Conservation (phyloP, 2,113 vertebrate genomes). For the Pongo abelii region DNA sequence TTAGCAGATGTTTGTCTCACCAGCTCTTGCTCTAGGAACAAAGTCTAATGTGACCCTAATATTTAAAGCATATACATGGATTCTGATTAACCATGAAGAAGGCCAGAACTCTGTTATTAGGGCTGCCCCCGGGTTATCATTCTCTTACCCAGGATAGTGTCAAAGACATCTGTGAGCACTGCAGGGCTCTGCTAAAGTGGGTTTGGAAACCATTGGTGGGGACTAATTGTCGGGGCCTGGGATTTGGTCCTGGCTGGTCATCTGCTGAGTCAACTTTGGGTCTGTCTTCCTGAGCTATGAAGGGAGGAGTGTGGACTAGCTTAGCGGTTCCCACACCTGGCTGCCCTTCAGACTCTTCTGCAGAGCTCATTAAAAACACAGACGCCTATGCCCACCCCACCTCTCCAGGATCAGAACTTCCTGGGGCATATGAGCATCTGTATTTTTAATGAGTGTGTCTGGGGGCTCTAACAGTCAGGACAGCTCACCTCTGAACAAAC, state of each 20-base stretch:
- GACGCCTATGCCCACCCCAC: rapidly evolving
- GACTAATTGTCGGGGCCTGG: neutral
- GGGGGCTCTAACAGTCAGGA: neutral
- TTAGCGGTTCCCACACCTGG: neutral
- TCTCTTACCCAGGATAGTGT: neutral
- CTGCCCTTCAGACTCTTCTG: neutral
- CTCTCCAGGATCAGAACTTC: neutral
- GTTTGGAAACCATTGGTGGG: neutral
- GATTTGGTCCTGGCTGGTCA: neutral
- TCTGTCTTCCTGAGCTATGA: neutral
- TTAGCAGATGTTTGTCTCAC: neutral
- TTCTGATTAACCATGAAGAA: neutral
- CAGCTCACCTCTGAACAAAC: too few species aligned
- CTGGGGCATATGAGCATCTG: neutral
- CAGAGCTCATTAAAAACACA: neutral
- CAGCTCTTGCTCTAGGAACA: neutral
- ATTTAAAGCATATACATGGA: neutral
- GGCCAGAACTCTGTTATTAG: neutral
- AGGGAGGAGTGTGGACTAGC: neutral
- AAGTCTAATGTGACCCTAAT: neutral
- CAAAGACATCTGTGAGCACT: neutral
- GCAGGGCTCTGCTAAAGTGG: neutral
- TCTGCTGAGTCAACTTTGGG: neutral
- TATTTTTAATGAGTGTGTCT: neutral
- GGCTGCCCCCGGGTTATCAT: rapidly evolving